A percentile compares a stretch with the other conserved stretches of the same genome.
These are phyloP conservation scores for Nesogale talazaci DNA, from an alignment of 2,113 vertebrate genomes.

Conservation along the genomic window DNA sequence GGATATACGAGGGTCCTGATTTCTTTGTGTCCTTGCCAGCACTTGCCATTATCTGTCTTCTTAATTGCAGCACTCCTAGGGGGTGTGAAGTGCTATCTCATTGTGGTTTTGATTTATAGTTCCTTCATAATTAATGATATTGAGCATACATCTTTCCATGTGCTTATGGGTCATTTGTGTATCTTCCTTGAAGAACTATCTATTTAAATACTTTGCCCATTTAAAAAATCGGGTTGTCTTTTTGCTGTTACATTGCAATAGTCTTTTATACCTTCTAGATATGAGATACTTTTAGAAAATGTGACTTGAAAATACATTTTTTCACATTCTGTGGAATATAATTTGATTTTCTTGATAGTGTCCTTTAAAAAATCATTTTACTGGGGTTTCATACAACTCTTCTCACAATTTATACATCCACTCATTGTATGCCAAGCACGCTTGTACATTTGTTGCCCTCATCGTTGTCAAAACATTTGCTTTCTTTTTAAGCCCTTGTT, in stretches of 20 bases:
- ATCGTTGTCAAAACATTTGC: no score
- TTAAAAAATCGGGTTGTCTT: background rate
- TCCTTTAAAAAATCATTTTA: no score
- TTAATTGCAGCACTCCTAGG: background rate
- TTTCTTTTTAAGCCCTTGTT: no score
- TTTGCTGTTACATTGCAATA: background rate
- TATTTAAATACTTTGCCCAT: background rate
- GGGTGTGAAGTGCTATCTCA: no score
- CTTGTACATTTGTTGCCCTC: no score
- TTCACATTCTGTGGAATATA: background rate
- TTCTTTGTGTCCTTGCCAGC: no score
- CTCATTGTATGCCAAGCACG: no score
- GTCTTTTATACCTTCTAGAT: background rate
- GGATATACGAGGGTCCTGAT: background rate
- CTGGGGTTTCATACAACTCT: no score
- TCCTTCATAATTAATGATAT: background rate
- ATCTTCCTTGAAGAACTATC: background rate
- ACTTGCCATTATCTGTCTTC: background rate
- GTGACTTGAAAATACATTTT: slow-evolving; percentile 45
- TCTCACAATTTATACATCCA: no score
- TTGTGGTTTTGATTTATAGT: no score
- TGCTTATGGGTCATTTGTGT: background rate
- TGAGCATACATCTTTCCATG: background rate
- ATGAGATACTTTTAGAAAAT: background rate
- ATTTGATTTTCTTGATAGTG: background rate